Evolutionary conservation across 1,140 invertebrate species (phyloP), one percentile per base, ranked within the genome.

Genomic region (Drosophila seguyi): DNA sequence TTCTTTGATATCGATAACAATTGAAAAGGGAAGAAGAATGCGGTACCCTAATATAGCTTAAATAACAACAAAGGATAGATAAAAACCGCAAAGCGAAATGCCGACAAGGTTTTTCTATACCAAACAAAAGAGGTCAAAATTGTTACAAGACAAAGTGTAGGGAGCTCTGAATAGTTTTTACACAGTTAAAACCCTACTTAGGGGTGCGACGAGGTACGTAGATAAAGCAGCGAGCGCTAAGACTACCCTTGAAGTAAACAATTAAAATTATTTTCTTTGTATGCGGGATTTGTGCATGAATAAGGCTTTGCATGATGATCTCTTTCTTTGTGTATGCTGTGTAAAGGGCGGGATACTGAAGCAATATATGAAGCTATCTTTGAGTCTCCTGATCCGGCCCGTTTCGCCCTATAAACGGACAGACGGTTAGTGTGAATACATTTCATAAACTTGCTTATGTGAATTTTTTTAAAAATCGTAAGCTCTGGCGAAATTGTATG

Each of bases 91-190:
- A 65, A 55, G 31, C 59, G 50, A 72, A 55, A 55, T 75, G 75
- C 83, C 74, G 69, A 61, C 60, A 62, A 57, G 66, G 62, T 48
- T 69, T 75, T 75, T 62, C 71, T 67, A 63, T 53, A 44, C 61
- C 65, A 79, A 68, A 90, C 81, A 90, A 90, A 81, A 79, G 79
- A 90, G 85, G 85, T 90, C 85, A 90, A 90, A 79, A 69, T 81
- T 79, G 85, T 85, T 90, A 85, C 85, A 90, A 69, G 73, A 69
- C 75, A 78, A 60, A 74, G 18, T 68, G 45, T 57, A 69, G 45
- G 45, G 45, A 58, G 41, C 14, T n/a, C 14, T 25, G 55, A 36
- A 68, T 56, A 44, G 45, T 75, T 75, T 80, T 66, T 55, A 55
- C 34, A 75, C 59, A 80, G 55, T 55, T 60, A 72, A 45, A 56